Base-by-base conservation (phyloP, 2,113 vertebrate genomes). In the Micronycteris hirsuta region DNA sequence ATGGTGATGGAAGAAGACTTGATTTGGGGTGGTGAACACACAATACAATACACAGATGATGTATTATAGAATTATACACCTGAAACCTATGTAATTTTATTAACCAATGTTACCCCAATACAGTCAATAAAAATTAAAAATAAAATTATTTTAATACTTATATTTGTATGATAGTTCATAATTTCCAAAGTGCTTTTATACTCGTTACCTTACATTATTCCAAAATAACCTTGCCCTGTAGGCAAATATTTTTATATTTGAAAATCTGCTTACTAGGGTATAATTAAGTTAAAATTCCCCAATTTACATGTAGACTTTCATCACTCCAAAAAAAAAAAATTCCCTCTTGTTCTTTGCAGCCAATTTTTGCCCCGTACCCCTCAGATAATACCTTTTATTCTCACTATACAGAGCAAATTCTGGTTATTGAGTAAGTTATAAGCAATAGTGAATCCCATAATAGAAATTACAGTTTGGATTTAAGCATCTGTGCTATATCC, bases 341-440 rank as follows among this genome's bases (percentile, higher is more conserved):
- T 26, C 56, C 56, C 56, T 58, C 56, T 58, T 58, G 56, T 58
- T 24, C 56, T 58, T 58, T 58, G 56, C 4, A 4, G 56, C 56
- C 56, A 58, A 58, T 58, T 26, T 58, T 24, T 58, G 22, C 56
- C 41, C 28, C 43, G 13, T 0, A 19, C 2, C 13, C 14, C 11
- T 36, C 45, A 36, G 41, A 92, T n/a, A 86, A 92, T 10, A 87
- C 33, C 41, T 97, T 91, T 96, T 85, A 91, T 81, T 96, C 12
- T 20, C 77, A 91, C 0, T n/a, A 14, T 9, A 85, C 52, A 83
- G 92, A 97, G 74, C 15, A 92, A 92, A 96, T 70, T 89, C 43
- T 70, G 24, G 47, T 45, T 96, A 89, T 93, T 9, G 81, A 65
- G 58, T 43, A 77, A 89, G 58, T 63, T 93, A 85, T 52, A 94